Conservation (phyloP, 2,888 invertebrate genomes). For the Creontiades dilutus region DNA sequence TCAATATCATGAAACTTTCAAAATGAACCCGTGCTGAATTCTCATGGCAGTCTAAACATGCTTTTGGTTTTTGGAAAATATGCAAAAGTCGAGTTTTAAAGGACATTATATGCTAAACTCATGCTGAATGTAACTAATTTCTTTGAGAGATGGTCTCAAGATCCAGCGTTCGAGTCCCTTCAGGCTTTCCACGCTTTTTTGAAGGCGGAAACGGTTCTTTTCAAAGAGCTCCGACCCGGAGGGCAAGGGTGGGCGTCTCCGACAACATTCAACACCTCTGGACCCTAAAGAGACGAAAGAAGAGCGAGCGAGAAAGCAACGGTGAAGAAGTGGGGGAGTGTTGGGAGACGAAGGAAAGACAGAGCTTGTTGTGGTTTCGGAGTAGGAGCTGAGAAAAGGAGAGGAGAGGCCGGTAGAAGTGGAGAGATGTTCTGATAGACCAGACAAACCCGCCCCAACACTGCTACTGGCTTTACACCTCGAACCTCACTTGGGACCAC, state of each 20-base stretch:
- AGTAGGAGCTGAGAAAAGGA: not conserved
- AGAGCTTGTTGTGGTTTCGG: slow-evolving; percentile 12
- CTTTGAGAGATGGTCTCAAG: no score
- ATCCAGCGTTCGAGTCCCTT: no score
- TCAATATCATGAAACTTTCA: no score
- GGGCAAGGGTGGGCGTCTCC: slow-evolving; percentile 2
- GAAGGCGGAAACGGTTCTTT: not conserved
- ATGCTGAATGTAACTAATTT: no score
- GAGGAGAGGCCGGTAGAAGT: not conserved
- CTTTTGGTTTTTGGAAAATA: no score
- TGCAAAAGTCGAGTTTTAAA: no score
- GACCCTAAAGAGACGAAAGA: not conserved
- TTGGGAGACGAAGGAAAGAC: not conserved
- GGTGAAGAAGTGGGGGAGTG: no score
- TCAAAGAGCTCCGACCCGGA: not conserved
- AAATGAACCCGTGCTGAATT: no score
- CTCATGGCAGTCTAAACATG: no score
- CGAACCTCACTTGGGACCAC: slow-evolving; percentile 47
- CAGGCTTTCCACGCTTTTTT: no score
- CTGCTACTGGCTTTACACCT: slow-evolving; percentile 55
- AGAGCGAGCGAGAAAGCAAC: not conserved
- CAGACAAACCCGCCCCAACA: slow-evolving; percentile 44
- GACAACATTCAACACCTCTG: slow-evolving; percentile 17
- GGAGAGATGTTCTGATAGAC: slow-evolving; percentile 33
- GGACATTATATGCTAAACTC: no score